These are phyloP conservation scores for Crematogaster levior DNA, from an alignment of 2,888 invertebrate species.

Conservation along the genomic window DNA sequence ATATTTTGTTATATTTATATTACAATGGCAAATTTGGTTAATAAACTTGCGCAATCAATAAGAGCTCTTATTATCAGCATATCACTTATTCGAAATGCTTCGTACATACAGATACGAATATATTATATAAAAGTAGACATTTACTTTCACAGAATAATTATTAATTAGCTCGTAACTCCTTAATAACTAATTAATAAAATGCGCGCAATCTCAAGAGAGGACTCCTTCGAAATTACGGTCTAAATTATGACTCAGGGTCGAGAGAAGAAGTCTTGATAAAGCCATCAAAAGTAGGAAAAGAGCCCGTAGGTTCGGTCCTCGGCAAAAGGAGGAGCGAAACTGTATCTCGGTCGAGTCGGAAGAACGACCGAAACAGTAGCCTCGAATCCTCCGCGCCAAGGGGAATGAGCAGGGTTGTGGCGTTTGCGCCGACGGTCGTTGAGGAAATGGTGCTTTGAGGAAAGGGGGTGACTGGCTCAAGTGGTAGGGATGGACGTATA, in stretches of 20 bases:
- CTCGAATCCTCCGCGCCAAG: constrained; percentile 34
- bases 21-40: background rate
- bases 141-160: constrained; percentile 6
- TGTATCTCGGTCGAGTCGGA: constrained; percentile 43
- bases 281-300: constrained; percentile 27
- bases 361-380: constrained; percentile 48
- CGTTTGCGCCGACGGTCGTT: constrained; percentile 83
- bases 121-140: background rate
- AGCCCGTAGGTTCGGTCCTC: constrained; percentile 36
- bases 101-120: background rate
- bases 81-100: background rate
- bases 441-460: constrained; percentile 75
- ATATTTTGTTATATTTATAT: background rate
- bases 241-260: constrained; percentile 37
- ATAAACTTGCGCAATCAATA: background rate
- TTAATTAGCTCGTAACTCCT: constrained; percentile 6
- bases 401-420: constrained; percentile 69
- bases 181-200: constrained; percentile 48
- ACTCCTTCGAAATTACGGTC: constrained; percentile 12
- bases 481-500: constrained; percentile 55
- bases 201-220: constrained; percentile 24
- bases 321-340: constrained; percentile 47
- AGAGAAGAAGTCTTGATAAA: constrained; percentile 20
- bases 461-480: constrained; percentile 68
- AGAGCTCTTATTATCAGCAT: background rate